A percentile compares a stretch with the other conserved stretches of the same genome.
Evolutionary conservation across 2,888 invertebrate species (phyloP).

Genomic region (Brachynemurus nebulosus): DNA sequence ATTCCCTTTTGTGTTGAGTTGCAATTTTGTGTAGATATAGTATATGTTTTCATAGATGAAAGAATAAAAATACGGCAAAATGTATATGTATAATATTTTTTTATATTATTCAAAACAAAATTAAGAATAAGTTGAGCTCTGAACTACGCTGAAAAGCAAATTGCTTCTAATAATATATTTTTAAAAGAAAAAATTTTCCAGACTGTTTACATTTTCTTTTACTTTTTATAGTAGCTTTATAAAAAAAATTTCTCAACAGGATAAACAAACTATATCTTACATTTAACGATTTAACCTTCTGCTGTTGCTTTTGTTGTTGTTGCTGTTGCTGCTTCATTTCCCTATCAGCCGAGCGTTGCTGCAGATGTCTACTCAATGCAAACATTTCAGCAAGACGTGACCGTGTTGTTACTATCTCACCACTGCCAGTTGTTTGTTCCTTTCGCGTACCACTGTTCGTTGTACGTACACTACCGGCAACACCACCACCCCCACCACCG

Average conservation of each 20-base stretch:
- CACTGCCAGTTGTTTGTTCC: not conserved
- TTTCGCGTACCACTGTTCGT: not conserved
- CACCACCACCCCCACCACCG: slow-evolving; percentile 19
- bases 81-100: no score
- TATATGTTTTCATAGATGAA: no score
- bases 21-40: no score
- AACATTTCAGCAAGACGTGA: slow-evolving; percentile 40
- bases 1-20: no score
- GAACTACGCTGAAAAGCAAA: no score
- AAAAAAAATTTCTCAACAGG: not conserved
- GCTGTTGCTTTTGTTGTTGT: slow-evolving; percentile 13
- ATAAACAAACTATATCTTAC: not conserved
- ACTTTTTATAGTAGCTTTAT: not conserved
- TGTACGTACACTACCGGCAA: not conserved
- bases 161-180: no score
- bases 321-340: slow-evolving; percentile 22
- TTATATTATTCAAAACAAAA: no score
- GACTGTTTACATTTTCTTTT: not conserved
- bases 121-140: no score
- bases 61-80: not conserved
- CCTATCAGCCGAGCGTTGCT: slow-evolving; percentile 28
- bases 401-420: slow-evolving; percentile 21
- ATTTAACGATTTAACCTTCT: slow-evolving; percentile 2
- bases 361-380: slow-evolving; percentile 32
- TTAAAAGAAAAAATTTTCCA: not conserved